phyloP scores from a whole-genome alignment of 2,113 vertebrate species.

The Salvator merianae region DNA sequence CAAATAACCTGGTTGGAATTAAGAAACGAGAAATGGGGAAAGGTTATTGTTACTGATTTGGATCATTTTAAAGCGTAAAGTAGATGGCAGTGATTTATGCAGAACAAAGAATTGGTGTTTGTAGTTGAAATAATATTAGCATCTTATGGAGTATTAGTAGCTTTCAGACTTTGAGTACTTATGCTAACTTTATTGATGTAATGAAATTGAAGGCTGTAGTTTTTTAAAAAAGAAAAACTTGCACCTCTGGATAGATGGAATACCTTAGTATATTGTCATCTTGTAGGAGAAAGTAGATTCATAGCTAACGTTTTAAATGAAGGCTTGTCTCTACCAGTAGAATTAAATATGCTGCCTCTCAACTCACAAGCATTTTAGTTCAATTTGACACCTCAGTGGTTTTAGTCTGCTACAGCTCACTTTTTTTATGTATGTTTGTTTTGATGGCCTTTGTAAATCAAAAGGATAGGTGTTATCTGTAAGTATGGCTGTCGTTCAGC shows the following conservation, averaged over 20 bases:
- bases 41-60: no score
- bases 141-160: background rate
- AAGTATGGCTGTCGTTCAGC: background rate
- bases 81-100: background rate
- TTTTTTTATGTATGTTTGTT: background rate
- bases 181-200: background rate
- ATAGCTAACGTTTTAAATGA: background rate
- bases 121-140: background rate
- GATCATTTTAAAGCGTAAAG: no score
- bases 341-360: background rate
- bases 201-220: background rate
- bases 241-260: no score
- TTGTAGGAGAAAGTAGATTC: constrained; percentile 1
- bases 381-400: background rate
- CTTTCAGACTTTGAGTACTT: background rate
- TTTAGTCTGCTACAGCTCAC: background rate
- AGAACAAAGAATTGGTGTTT: background rate
- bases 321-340: background rate
- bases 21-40: no score
- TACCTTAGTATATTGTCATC: background rate
- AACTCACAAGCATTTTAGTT: background rate
- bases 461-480: background rate
- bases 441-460: background rate
- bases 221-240: background rate
- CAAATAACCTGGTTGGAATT: no score